These are phyloP conservation scores for Pelochelys cantorii DNA, from an alignment of 2,797 vertebrate species.

Conservation along the genomic window DNA sequence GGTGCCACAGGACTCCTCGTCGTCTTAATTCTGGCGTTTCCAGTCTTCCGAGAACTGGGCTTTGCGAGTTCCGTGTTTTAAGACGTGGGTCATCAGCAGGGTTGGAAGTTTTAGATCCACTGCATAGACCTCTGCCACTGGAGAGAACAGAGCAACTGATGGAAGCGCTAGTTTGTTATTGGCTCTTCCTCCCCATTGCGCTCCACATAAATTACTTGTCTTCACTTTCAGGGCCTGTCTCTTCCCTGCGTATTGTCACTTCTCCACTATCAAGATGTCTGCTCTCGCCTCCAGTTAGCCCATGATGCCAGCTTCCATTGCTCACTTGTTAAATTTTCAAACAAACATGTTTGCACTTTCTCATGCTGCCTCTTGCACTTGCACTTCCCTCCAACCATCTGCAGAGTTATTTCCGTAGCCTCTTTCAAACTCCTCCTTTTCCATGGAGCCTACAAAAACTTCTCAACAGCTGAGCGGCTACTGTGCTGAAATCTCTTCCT, in stretches of 20 bases:
- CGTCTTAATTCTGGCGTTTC: neutral
- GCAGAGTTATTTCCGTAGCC: neutral
- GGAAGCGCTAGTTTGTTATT: neutral
- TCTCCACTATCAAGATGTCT: neutral
- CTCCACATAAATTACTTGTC: neutral
- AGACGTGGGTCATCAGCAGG: no score
- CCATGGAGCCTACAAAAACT: neutral
- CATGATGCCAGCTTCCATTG: neutral
- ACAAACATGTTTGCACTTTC: neutral
- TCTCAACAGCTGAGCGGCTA: neutral
- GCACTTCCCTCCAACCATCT: neutral
- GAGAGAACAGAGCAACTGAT: neutral
- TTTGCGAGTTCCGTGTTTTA: neutral
- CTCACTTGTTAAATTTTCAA: neutral
- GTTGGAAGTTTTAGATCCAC: neutral
- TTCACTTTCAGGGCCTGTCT: neutral
- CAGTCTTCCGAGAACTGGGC: neutral
- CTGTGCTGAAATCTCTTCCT: neutral
- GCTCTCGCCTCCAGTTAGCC: neutral
- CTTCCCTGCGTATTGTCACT: neutral
- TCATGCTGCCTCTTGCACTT: neutral
- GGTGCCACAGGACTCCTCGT: no score
- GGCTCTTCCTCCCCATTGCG: neutral
- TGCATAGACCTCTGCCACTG: neutral
- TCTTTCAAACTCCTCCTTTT: neutral